Percentiles rank a stretch among this genome's conserved stretches.
Evolutionary conservation across 1,140 invertebrate species (phyloP).

Genomic region (Drosophila neocordata): DNA sequence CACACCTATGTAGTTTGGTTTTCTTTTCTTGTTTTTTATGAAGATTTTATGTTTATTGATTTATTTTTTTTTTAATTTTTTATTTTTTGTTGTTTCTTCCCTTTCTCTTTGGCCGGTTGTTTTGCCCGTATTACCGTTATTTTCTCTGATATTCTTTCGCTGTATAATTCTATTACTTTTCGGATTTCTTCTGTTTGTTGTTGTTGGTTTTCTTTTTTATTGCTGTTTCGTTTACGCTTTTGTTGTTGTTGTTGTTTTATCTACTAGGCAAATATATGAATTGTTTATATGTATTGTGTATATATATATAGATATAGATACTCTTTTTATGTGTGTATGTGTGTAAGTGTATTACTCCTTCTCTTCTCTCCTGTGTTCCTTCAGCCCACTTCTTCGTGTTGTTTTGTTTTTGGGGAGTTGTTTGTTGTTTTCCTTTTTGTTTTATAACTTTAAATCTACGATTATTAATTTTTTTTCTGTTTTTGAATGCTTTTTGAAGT

Average conservation of each 20-base stretch:
- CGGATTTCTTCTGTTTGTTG: constrained; percentile 43
- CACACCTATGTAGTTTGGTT: too few relatives aligned
- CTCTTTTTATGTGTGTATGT: constrained; percentile 44
- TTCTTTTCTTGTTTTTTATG: too few relatives aligned
- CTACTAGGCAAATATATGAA: constrained; percentile 69
- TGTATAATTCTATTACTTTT: constrained; percentile 76
- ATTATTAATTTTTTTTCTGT: constrained; percentile 49
- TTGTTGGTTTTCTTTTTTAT: constrained; percentile 48
- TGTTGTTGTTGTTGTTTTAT: constrained; percentile 49
- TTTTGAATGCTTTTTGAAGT: constrained; percentile 78
- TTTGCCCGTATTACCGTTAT: not conserved
- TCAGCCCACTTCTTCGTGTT: not conserved
- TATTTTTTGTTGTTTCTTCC: constrained; percentile 15
- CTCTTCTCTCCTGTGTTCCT: not conserved
- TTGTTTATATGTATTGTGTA: constrained; percentile 55
- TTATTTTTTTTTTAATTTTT: too few relatives aligned
- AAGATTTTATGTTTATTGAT: too few relatives aligned
- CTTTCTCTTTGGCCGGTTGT: not conserved
- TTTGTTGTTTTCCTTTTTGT: constrained; percentile 57
- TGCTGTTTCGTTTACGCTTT: constrained; percentile 74
- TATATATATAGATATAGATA: constrained; percentile 55
- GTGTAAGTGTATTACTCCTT: not conserved
- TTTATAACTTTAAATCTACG: constrained; percentile 67
- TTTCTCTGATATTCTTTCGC: constrained; percentile 44
- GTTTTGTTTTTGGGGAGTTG: constrained; percentile 31